Evolutionary conservation across 2,113 vertebrate genomes (phyloP).

Genomic region (Chionomys nivalis): DNA sequence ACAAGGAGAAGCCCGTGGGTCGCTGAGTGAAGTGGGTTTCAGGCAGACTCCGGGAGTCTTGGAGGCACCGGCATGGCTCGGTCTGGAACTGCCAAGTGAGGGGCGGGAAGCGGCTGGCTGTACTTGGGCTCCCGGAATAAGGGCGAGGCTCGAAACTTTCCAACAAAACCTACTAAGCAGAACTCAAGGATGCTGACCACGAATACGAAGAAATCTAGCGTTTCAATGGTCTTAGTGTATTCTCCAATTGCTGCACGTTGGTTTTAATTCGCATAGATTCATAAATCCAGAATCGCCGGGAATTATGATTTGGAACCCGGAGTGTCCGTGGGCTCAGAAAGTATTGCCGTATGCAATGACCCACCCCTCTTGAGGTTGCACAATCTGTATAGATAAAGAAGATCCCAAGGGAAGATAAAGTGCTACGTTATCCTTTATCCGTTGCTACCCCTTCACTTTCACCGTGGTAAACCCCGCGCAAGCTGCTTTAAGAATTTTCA

Average conservation of each 20-base stretch:
- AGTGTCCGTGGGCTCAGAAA: not conserved
- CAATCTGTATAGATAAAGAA: not conserved
- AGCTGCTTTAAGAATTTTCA: not conserved
- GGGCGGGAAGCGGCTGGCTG: not conserved
- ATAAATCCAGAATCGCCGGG: not conserved
- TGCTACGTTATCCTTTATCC: rapidly evolving
- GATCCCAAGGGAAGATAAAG: not conserved
- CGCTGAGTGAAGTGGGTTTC: not conserved
- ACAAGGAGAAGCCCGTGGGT: not conserved
- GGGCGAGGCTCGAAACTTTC: not conserved
- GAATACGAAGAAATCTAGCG: not conserved
- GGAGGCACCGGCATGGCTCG: not conserved
- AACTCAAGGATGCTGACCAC: not conserved
- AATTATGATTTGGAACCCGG: not conserved
- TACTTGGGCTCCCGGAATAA: not conserved
- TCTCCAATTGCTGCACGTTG: not conserved
- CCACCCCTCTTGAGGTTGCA: not conserved
- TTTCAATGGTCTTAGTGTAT: not conserved
- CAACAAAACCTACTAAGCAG: not conserved
- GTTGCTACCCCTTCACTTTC: rapidly evolving
- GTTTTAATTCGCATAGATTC: not conserved
- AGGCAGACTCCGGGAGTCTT: not conserved
- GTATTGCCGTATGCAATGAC: rapidly evolving
- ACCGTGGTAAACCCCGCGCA: not conserved
- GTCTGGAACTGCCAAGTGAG: not conserved